Conservation (phyloP, 2,797 vertebrate genomes). For the Brachyrhaphis roseni region DNA sequence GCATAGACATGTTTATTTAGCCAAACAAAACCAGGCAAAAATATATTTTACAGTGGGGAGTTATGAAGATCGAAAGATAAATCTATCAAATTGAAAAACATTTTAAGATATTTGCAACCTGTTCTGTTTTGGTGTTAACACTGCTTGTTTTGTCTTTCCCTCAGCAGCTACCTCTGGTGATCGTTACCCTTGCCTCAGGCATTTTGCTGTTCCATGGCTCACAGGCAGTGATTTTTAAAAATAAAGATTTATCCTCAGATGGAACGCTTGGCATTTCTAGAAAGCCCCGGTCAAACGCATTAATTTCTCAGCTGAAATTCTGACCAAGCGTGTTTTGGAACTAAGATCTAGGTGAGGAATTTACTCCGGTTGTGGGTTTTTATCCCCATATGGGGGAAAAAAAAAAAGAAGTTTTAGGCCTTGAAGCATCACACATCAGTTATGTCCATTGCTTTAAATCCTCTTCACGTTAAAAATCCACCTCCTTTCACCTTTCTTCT, state of each 20-base stretch:
- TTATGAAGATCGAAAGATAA: neutral
- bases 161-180: slow-evolving; percentile 49
- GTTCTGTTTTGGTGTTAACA: slow-evolving; percentile 27
- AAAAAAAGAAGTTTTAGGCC: slow-evolving; percentile 33
- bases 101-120: neutral
- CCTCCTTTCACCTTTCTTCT: slow-evolving; percentile 32
- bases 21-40: neutral
- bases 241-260: slow-evolving; percentile 37
- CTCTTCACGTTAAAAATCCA: slow-evolving; percentile 37
- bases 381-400: slow-evolving; percentile 26
- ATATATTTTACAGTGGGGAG: neutral
- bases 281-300: slow-evolving; percentile 27
- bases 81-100: neutral
- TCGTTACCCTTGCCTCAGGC: slow-evolving; percentile 55
- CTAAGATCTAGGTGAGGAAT: slow-evolving; percentile 11
- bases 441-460: slow-evolving; percentile 33
- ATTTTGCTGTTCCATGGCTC: slow-evolving; percentile 43
- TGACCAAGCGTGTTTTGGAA: slow-evolving; percentile 26
- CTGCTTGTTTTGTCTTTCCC: slow-evolving; percentile 34
- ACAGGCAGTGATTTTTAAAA: slow-evolving; percentile 47
- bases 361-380: slow-evolving; percentile 38
- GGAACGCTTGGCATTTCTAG: slow-evolving; percentile 14
- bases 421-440: slow-evolving; percentile 15
- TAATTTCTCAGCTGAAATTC: slow-evolving; percentile 32
- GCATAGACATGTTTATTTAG: neutral